phyloP scores from a whole-genome alignment of 2,113 vertebrate species.

The Nicator chloris region DNA sequence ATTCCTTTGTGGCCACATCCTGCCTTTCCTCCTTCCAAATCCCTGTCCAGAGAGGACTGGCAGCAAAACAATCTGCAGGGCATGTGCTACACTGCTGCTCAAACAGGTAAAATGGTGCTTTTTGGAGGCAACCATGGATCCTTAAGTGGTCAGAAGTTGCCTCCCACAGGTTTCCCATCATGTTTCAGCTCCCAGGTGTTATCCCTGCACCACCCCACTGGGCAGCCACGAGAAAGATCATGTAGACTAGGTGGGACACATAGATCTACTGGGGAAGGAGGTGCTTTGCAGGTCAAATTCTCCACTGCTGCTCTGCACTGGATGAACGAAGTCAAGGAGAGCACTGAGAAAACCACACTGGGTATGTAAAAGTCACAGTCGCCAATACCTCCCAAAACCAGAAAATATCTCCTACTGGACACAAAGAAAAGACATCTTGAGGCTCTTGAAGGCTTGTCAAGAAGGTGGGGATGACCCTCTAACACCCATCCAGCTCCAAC shows the following conservation, averaged over 20 bases:
- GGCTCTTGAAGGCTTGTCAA: not conserved
- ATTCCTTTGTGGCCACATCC: not conserved
- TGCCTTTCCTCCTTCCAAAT: not conserved
- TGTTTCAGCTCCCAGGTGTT: not conserved
- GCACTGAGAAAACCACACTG: not conserved
- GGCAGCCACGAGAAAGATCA: not conserved
- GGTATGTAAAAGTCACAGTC: not conserved
- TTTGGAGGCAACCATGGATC: not conserved
- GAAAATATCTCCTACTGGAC: not conserved
- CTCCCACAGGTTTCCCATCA: not conserved
- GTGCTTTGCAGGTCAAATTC: not conserved
- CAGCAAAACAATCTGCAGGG: not conserved
- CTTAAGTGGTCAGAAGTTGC: not conserved
- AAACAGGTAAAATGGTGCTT: not conserved
- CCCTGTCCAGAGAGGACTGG: not conserved
- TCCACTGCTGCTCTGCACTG: not conserved
- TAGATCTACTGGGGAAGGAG: not conserved
- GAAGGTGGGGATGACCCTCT: not conserved
- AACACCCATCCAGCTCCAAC: not conserved
- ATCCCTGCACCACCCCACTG: not conserved
- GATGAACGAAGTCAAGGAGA: not conserved
- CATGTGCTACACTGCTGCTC: not conserved
- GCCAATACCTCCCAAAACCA: not conserved
- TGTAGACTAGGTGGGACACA: fast-evolving
- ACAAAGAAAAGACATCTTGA: not conserved